Conservation (phyloP, 2,797 vertebrate genomes). For the Sphenopsis melanotis region DNA sequence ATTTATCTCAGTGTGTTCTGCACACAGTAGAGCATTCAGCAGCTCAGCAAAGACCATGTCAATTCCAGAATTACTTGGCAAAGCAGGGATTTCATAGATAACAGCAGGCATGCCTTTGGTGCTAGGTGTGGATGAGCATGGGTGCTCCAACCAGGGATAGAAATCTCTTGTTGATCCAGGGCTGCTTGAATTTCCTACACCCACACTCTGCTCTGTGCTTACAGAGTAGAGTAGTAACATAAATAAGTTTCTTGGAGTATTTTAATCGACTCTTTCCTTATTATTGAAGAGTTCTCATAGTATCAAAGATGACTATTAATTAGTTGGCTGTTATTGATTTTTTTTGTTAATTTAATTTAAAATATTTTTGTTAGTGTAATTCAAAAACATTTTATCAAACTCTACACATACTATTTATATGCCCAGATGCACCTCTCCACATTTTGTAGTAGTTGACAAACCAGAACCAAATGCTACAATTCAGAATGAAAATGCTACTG, state of each 20-base stretch:
- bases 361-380: neutral
- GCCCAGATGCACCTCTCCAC: neutral
- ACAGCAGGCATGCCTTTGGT: neutral
- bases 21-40: neutral
- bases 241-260: constrained; percentile 36
- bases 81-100: neutral
- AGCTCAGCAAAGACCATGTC: neutral
- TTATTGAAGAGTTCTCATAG: constrained; percentile 11
- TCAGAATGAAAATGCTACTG: constrained; percentile 29
- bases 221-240: constrained; percentile 1
- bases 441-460: constrained; percentile 5
- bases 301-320: neutral
- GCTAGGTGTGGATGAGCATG: neutral
- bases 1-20: neutral
- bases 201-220: neutral
- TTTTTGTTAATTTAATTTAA: neutral
- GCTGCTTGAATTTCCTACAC: neutral
- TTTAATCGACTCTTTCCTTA: constrained; percentile 28
- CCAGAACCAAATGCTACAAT: constrained; percentile 37
- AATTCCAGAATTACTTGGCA: neutral
- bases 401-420: neutral
- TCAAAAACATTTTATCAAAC: neutral
- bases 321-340: neutral
- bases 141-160: neutral
- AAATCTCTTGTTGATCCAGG: neutral